Conservation (phyloP, 2,797 vertebrate species). For the Siniperca obscura region DNA sequence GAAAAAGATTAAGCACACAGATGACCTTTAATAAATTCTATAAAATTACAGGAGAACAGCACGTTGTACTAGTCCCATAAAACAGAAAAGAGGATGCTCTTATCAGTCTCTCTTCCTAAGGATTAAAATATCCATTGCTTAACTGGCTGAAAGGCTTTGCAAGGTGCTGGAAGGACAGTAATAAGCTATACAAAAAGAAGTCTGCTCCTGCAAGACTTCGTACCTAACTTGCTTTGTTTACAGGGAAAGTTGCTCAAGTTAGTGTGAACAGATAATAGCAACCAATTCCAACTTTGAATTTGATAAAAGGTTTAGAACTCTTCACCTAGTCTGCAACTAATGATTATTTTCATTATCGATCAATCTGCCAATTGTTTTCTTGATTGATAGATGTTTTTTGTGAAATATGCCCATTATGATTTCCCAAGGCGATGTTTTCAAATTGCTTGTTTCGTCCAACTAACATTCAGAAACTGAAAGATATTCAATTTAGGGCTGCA, state of each 20-base stretch:
- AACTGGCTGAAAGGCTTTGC: conserved; percentile 21
- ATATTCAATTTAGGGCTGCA: not conserved
- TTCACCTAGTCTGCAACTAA: not conserved
- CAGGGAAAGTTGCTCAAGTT: not conserved
- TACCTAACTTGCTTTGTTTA: not conserved
- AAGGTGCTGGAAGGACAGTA: not conserved
- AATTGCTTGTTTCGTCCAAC: not conserved
- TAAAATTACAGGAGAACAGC: not conserved
- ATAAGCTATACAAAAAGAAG: not conserved
- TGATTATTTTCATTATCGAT: not conserved
- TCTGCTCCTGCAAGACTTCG: not conserved
- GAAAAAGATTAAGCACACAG: conserved; percentile 19
- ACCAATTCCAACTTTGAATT: not conserved
- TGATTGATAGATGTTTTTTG: not conserved
- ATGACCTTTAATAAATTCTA: conserved; percentile 13
- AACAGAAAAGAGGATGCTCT: not conserved
- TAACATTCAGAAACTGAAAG: not conserved
- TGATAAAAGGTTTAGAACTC: not conserved
- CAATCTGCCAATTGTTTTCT: not conserved
- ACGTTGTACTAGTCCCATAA: not conserved
- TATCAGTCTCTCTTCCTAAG: not conserved
- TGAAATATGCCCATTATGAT: not conserved
- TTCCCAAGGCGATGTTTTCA: not conserved
- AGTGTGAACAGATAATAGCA: not conserved
- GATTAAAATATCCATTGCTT: not conserved